Evolutionary conservation across 2,113 vertebrate genomes (phyloP), one percentile per base, ranked within the genome.

Genomic region (Nettapus auritus): DNA sequence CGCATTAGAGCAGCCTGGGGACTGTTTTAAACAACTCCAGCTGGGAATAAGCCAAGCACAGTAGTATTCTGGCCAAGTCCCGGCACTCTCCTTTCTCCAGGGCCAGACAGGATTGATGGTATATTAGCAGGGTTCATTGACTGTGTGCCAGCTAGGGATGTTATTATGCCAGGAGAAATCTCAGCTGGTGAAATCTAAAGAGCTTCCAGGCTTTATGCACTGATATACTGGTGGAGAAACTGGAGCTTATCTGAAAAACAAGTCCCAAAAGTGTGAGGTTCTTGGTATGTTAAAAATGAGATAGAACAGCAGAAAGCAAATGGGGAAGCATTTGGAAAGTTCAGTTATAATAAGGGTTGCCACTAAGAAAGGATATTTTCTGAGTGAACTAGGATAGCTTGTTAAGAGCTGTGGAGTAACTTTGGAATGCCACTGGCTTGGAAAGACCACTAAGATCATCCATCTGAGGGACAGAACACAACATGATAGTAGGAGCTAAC

Each of bases 41-140:
- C 57, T 97, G 95, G 89, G 94, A 92, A 96, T 93, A 95, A 92
- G 88, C 94, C 96, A 95, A 95, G 40, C 33, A 20, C 74, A 94
- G 93, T 79, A 75, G 76, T 96, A 15, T 83, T 91, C 86, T 85
- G 93, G 93, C 95, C 96, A 96, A 96, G 70, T 94, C 90, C 46
- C 28, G 40, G 83, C 88, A 93, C 90, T 90, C 48, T 90, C 5
- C 88, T 95, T 96, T 90, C 94, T 96, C 88, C 36, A 87, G 74
- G 96, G 95, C 94, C 81, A 96, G 90, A 68, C 62, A 93, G 90
- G 70, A 96, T 92, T 90, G 92, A 93, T 95, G 88, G 83, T 90
- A 50, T 95, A 94, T 94, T 95, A 96, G 88, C 80, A 95, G 88
- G 90, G 88, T 95, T 97, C 92, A 89, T 69, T 96, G 96, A 92